These are phyloP conservation scores for Panurus biarmicus DNA, from an alignment of 2,113 vertebrate species.

Conservation along the genomic window DNA sequence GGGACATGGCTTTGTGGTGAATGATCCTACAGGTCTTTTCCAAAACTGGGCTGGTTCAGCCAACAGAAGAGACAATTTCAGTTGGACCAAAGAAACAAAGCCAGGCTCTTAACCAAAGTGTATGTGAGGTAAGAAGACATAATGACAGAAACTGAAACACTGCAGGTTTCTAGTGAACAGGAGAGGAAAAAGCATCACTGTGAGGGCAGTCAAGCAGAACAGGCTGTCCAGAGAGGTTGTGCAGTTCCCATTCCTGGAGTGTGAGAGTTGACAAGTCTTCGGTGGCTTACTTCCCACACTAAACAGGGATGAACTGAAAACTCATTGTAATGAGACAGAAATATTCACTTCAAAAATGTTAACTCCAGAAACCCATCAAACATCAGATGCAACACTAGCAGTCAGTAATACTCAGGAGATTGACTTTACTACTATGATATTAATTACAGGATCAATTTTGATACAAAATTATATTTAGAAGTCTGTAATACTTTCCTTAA, in stretches of 20 bases:
- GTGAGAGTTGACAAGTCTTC: not conserved
- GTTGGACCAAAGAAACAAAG: not conserved
- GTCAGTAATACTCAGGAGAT: slow-evolving; percentile 31
- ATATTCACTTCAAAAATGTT: not conserved
- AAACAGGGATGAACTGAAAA: slow-evolving; percentile 14
- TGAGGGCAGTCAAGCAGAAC: not conserved
- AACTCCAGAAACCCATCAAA: slow-evolving; percentile 36
- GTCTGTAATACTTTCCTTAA: slow-evolving; percentile 30
- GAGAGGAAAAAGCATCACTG: not conserved
- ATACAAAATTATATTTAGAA: slow-evolving; percentile 10
- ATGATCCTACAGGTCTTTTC: not conserved
- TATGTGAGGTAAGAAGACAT: not conserved
- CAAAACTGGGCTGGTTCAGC: not conserved
- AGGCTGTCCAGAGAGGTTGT: not conserved
- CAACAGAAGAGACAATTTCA: not conserved
- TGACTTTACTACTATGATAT: not conserved
- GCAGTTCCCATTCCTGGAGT: not conserved
- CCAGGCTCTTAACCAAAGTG: not conserved
- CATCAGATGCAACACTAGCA: slow-evolving; percentile 17
- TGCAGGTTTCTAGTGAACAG: not conserved
- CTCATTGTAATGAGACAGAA: not conserved
- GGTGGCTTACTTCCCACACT: not conserved
- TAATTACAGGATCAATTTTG: slow-evolving; percentile 33
- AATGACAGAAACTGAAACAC: not conserved
- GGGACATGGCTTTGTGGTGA: not conserved